These are phyloP conservation scores for Epicampocera succincta DNA, from an alignment of 2,888 invertebrate species.

Conservation along the genomic window DNA sequence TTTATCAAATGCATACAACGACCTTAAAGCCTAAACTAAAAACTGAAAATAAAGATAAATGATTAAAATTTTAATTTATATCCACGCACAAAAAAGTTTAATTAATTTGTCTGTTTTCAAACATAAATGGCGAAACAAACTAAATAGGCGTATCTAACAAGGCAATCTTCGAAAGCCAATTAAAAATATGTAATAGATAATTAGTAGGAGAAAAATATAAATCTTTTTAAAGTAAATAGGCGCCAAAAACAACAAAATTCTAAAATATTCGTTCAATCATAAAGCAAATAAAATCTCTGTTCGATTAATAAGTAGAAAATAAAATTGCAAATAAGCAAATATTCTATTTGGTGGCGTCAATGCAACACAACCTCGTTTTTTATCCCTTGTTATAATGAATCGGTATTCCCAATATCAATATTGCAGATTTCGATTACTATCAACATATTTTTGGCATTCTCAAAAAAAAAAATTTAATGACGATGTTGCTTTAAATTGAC, in stretches of 20 bases:
- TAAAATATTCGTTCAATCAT: constrained; percentile 7
- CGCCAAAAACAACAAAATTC: constrained; percentile 58
- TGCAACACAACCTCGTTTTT: too few relatives aligned
- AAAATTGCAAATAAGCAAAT: constrained; percentile 23
- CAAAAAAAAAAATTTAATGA: too few relatives aligned
- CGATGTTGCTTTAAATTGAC: too few relatives aligned
- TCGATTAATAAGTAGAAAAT: constrained; percentile 38
- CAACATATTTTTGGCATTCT: too few relatives aligned
- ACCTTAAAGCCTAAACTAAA: constrained; percentile 41
- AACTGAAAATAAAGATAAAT: constrained; percentile 12
- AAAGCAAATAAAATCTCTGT: constrained; percentile 45
- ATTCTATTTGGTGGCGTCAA: neutral
- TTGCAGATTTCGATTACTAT: too few relatives aligned
- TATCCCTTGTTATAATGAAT: too few relatives aligned
- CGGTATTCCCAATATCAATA: too few relatives aligned
- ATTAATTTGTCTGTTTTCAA: constrained; percentile 49
- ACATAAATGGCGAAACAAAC: neutral
- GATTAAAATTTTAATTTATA: constrained; percentile 23
- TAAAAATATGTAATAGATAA: constrained; percentile 2
- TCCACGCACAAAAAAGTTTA: constrained; percentile 54
- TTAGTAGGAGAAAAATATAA: neutral
- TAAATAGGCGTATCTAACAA: constrained; percentile 69
- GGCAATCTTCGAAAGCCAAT: constrained; percentile 60
- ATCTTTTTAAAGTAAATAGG: constrained; percentile 34
- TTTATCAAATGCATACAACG: constrained; percentile 33